Evolutionary conservation across 2,888 invertebrate genomes (phyloP).

Genomic region (Mylabris sibirica): DNA sequence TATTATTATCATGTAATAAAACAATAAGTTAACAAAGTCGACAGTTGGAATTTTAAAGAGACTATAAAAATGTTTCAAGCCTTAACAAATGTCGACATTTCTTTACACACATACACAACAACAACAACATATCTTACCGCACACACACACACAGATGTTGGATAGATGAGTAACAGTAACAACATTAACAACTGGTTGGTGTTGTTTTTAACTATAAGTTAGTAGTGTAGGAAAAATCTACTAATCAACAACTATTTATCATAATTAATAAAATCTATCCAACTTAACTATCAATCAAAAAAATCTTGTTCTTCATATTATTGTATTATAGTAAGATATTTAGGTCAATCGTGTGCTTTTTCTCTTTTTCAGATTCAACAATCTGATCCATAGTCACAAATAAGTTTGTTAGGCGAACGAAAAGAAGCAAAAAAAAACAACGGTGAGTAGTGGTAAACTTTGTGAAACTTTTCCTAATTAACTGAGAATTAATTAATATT

Average conservation of each 20-base stretch:
- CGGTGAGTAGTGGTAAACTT: background rate
- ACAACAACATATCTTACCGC: background rate
- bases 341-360: conserved; percentile 1
- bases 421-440: background rate
- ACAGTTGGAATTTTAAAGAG: conserved; percentile 38
- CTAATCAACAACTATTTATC: background rate
- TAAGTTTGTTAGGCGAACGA: background rate
- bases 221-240: background rate
- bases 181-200: background rate
- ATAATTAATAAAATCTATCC: conserved; percentile 4
- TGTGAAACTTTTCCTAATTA: background rate
- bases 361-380: background rate
- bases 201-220: background rate
- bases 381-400: background rate
- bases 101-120: conserved; percentile 13
- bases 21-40: conserved; percentile 24
- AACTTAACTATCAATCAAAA: background rate
- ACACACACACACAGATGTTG: background rate
- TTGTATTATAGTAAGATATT: background rate
- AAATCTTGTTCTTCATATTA: background rate
- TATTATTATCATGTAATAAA: conserved; percentile 21
- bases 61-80: conserved; percentile 37
- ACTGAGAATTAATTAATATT: background rate
- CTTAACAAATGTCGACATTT: conserved; percentile 31
- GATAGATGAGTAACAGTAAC: background rate